These are phyloP conservation scores for Nephila pilipes DNA, from an alignment of 1,140 invertebrate genomes.

Conservation along the genomic window DNA sequence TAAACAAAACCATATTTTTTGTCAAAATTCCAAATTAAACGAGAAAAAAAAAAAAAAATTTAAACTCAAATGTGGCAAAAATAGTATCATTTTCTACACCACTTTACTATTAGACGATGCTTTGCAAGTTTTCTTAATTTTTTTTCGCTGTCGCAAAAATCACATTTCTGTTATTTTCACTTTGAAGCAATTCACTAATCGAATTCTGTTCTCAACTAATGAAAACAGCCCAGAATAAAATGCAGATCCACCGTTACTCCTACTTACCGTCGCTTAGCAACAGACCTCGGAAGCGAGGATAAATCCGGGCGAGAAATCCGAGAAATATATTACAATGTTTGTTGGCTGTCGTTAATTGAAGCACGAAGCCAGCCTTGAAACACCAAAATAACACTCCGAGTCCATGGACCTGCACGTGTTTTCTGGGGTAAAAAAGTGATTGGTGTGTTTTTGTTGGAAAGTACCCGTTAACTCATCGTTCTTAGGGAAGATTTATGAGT, in stretches of 20 bases:
- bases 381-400: conserved; percentile 41
- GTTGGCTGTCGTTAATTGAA: conserved; percentile 40
- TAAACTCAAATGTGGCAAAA: too few relatives aligned
- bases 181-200: not conserved
- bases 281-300: not conserved
- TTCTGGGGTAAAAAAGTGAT: not conserved
- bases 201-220: not conserved
- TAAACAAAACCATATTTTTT: too few relatives aligned
- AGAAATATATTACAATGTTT: conserved; percentile 56
- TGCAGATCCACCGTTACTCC: not conserved
- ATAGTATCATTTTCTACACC: too few relatives aligned
- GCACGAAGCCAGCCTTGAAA: conserved; percentile 31
- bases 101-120: too few relatives aligned
- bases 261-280: conserved; percentile 21
- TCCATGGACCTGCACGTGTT: not conserved
- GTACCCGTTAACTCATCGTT: not conserved
- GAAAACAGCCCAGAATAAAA: not conserved
- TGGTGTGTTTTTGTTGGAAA: conserved; percentile 8
- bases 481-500: not conserved
- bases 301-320: not conserved
- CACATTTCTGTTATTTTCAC: not conserved
- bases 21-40: too few relatives aligned
- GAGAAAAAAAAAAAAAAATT: too few relatives aligned
- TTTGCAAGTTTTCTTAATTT: too few relatives aligned
- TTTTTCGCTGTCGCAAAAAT: too few relatives aligned